Base-by-base conservation (phyloP, 2,113 vertebrate genomes). In the Hipposideros armiger region DNA sequence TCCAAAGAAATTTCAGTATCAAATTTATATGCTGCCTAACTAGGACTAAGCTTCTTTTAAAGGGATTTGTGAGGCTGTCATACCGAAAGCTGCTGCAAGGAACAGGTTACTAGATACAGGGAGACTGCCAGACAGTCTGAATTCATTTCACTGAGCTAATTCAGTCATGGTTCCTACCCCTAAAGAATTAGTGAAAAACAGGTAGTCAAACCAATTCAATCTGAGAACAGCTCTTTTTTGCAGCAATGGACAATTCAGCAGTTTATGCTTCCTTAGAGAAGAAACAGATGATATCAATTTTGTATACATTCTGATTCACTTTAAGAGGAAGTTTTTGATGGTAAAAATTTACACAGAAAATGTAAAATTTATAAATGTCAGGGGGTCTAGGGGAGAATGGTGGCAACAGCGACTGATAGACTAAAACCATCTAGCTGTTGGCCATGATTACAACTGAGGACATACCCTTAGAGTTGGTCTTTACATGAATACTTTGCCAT, bases 121-220 rank as follows among this genome's bases (percentile, higher is more conserved):
- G 86, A 89, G 67, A 86, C 24, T 22, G 15, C 15, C 22, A 70
- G 14, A 64, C 3, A 42, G 28, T 93, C 36, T 77, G n/a, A 81
- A 67, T 64, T 88, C n/a, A 76, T 67, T 91, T 45, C 7, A 30
- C 14, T 77, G 54, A 80, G n/a, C n/a, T 58, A 85, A 77, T 66
- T 85, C 26, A 74, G 9, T 89, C 62, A 87, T 47, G 8, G 16
- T n/a, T 92, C 17, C 20, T 54, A 54, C 16, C 62, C n/a, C 32
- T 77, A 28, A 91, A 83, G 45, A 93, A 81, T 42, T 54, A 62
- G 28, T 95, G 19, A 78, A 69, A 92, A 85, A 45, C 15, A 92
- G 36, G 32, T 47, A 83, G 47, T 45, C n/a, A 80, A 58, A 89
- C 10, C 15, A 78, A 83, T 17, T 58, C 32, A 67, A 66, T 19